phyloP scores from a whole-genome alignment of 2,888 invertebrate genomes.

The Melanostoma mellinum region DNA sequence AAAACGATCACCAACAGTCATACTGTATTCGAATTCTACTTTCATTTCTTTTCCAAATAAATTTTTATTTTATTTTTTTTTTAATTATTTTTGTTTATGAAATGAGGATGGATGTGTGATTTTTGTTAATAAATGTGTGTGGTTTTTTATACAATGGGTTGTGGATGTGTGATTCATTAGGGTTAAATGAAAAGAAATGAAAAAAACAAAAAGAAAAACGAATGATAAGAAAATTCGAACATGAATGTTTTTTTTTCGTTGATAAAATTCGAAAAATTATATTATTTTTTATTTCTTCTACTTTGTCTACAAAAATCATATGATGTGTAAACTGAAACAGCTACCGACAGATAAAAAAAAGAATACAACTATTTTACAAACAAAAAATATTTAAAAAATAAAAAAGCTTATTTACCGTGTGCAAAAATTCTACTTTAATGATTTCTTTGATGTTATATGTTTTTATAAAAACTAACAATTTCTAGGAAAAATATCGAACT shows the following conservation, averaged over 20 bases:
- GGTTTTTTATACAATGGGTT: conserved; percentile 62
- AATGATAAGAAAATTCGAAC: conserved; percentile 73
- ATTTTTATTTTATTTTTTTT: conserved; percentile 20
- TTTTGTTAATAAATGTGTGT: conserved; percentile 41
- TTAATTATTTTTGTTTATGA: background rate
- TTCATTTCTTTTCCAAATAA: conserved; percentile 63
- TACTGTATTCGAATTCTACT: conserved; percentile 73
- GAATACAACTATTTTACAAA: conserved; percentile 16
- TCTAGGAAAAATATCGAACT: conserved; percentile 32
- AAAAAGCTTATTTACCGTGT: conserved; percentile 33
- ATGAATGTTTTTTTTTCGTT: conserved; percentile 31
- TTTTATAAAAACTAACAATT: conserved; percentile 3
- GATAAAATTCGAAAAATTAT: conserved; percentile 7
- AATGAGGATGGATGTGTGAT: conserved; percentile 59
- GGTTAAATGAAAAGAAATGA: conserved; percentile 75
- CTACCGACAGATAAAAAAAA: conserved; percentile 50
- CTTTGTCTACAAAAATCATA: conserved; percentile 29
- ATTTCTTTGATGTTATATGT: too few species aligned
- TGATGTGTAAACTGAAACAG: conserved; percentile 32
- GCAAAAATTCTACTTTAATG: conserved; percentile 14
- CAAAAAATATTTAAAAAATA: conserved; percentile 1
- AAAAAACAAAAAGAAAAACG: conserved; percentile 75
- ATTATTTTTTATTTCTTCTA: conserved; percentile 22
- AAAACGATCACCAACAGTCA: conserved; percentile 80
- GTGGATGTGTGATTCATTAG: conserved; percentile 69